Conservation (phyloP, 2,797 vertebrate genomes). For the Phalloptychus januarius region DNA sequence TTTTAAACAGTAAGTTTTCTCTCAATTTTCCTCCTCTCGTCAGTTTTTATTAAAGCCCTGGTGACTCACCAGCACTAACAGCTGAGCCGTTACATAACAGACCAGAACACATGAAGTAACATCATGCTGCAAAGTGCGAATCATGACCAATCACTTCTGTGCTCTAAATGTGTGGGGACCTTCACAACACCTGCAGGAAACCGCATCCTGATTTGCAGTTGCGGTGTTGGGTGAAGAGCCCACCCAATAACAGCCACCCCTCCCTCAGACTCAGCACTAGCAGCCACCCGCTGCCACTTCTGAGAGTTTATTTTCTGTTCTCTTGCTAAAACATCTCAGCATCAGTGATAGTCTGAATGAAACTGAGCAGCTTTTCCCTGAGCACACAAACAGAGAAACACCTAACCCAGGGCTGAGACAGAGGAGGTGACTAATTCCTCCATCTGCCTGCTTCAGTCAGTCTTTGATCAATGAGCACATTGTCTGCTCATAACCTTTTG, state of each 20-base stretch:
- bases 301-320: conserved; percentile 29
- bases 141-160: conserved; percentile 8
- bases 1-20: not conserved
- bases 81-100: not conserved
- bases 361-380: conserved; percentile 14
- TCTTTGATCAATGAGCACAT: conserved; percentile 32
- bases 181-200: not conserved
- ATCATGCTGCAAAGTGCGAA: not conserved
- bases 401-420: conserved; percentile 2
- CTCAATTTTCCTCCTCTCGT: not conserved
- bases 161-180: conserved; percentile 3
- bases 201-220: not conserved
- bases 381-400: not conserved
- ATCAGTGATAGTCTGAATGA: conserved; percentile 14
- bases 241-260: not conserved
- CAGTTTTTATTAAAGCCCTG: not conserved
- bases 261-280: not conserved
- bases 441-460: conserved; percentile 35
- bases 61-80: conserved; percentile 13
- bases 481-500: not conserved
- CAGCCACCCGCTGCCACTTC: not conserved
- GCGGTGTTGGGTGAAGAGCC: not conserved
- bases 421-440: conserved; percentile 29
- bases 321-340: conserved; percentile 33
- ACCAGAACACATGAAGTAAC: conserved; percentile 1